phyloP scores from a whole-genome alignment of 2,113 vertebrate species.

The Chionis minor region DNA sequence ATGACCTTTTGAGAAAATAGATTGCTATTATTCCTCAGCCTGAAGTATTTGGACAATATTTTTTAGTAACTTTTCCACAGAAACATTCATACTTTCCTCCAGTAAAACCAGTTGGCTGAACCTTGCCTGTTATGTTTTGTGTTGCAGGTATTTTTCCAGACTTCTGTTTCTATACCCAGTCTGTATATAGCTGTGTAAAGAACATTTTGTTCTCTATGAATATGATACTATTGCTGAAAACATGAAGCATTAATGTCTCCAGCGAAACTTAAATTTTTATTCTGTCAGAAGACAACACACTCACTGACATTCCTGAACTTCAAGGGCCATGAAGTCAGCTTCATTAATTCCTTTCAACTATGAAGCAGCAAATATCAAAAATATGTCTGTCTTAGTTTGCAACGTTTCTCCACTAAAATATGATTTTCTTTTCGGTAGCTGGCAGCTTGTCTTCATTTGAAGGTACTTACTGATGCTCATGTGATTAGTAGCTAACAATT shows the following conservation, averaged over 20 bases:
- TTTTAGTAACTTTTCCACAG: not conserved
- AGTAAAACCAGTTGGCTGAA: not conserved
- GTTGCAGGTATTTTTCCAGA: not conserved
- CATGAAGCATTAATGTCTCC: not conserved
- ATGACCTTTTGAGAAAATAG: not conserved
- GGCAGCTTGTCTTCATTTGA: not conserved
- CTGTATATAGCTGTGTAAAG: not conserved
- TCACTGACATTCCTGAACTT: not conserved
- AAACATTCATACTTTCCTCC: not conserved
- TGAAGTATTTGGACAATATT: not conserved
- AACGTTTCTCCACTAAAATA: not conserved
- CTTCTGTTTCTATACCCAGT: fast-evolving
- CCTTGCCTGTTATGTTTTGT: not conserved
- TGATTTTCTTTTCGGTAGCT: not conserved
- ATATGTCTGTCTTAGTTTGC: not conserved
- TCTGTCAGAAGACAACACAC: not conserved
- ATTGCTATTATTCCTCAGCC: not conserved
- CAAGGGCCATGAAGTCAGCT: not conserved
- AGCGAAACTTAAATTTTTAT: not conserved
- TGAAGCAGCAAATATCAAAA: not conserved
- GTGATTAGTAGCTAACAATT: not conserved
- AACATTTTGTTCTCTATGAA: not conserved
- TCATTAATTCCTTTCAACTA: not conserved
- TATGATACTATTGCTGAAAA: not conserved
- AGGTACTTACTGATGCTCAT: not conserved